A percentile compares a stretch with the other conserved stretches of the same genome.
Evolutionary conservation across 2,888 invertebrate genomes (phyloP).

Genomic region (Trichogramma dendrolimi): DNA sequence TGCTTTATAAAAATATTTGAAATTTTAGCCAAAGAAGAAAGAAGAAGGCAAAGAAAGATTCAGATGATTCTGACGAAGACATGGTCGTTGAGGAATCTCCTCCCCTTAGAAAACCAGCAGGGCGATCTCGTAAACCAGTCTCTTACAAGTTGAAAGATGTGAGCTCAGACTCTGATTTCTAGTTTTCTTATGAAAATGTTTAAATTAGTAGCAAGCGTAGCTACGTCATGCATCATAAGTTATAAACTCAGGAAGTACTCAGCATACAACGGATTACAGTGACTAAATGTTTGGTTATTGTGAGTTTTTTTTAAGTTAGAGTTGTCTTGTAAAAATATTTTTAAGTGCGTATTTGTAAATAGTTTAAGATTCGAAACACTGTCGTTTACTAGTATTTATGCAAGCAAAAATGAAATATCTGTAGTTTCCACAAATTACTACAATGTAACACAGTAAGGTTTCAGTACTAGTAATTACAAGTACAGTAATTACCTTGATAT

Average conservation of each 20-base stretch:
- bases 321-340: too few species aligned
- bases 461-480: too few species aligned
- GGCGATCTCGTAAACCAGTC: constrained; percentile 54
- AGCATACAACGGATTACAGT: too few species aligned
- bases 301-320: too few species aligned
- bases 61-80: constrained; percentile 33
- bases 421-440: neutral
- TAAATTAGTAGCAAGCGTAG: too few species aligned
- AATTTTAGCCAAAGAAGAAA: constrained; percentile 38
- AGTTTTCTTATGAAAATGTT: too few species aligned
- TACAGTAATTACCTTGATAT: too few species aligned
- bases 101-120: constrained; percentile 50
- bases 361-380: neutral
- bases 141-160: constrained; percentile 52
- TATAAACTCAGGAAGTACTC: too few species aligned
- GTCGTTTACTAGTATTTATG: neutral
- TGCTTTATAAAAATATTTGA: neutral
- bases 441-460: too few species aligned
- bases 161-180: constrained; percentile 31
- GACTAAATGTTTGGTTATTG: too few species aligned
- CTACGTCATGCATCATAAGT: too few species aligned
- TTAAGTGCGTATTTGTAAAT: too few species aligned
- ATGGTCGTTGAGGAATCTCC: constrained; percentile 34
- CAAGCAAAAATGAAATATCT: neutral
- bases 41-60: constrained; percentile 37